phyloP scores from a whole-genome alignment of 2,888 invertebrate species.

The Scaptomyza reducta region DNA sequence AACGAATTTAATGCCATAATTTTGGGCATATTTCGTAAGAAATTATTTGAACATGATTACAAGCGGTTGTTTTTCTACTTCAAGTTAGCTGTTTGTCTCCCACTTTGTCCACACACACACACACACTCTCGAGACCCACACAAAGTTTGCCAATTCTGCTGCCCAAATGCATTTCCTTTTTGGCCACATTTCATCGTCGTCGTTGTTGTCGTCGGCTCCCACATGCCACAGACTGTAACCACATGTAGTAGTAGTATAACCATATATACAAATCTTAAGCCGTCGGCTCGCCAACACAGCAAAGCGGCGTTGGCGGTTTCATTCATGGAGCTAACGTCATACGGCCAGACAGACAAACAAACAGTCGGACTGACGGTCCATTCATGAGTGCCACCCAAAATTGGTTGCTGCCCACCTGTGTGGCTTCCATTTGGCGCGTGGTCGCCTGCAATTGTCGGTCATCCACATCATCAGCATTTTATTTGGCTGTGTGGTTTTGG shows the following conservation, averaged over 20 bases:
- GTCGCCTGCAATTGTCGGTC: conserved; percentile 79
- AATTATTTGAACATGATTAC: conserved; percentile 38
- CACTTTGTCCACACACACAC: conserved; percentile 45
- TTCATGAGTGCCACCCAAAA: conserved; percentile 71
- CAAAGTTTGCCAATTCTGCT: conserved; percentile 57
- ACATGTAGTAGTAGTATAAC: conserved; percentile 22
- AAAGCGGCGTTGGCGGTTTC: conserved; percentile 57
- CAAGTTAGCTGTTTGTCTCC: conserved; percentile 45
- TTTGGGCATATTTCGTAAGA: conserved; percentile 43
- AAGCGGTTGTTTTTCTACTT: conserved; percentile 3
- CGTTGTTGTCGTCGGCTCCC: conserved; percentile 57
- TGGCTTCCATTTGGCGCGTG: conserved; percentile 75
- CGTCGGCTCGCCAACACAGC: conserved; percentile 73
- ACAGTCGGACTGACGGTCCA: conserved; percentile 33
- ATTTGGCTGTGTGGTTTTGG: conserved; percentile 37
- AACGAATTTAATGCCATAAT: background rate
- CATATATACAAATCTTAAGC: conserved; percentile 39
- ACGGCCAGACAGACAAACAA: conserved; percentile 10
- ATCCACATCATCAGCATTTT: conserved; percentile 46
- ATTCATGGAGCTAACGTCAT: conserved; percentile 53
- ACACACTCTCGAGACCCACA: conserved; percentile 45
- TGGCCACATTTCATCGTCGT: conserved; percentile 61
- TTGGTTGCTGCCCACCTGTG: conserved; percentile 71
- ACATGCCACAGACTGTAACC: conserved; percentile 53
- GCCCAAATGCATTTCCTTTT: conserved; percentile 81